phyloP scores from a whole-genome alignment of 2,113 vertebrate genomes.

The Neotragus pygmaeus region DNA sequence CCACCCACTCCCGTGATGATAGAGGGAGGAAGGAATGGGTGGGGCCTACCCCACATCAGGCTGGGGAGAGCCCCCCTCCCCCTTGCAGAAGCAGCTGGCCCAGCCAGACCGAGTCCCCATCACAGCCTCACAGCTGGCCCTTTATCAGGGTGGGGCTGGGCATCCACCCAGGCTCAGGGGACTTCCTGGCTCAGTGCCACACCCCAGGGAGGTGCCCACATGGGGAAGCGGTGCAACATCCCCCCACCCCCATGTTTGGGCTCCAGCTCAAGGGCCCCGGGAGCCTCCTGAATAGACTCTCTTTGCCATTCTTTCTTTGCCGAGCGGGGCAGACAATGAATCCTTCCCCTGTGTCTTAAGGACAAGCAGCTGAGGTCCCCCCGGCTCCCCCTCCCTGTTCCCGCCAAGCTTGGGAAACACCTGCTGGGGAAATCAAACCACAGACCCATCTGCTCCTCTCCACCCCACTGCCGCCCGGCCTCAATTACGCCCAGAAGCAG shows the following conservation, averaged over 20 bases:
- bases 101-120: constrained; percentile 17
- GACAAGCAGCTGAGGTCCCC: constrained; percentile 45
- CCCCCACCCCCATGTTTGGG: constrained; percentile 10
- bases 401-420: constrained; percentile 74
- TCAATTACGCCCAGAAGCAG: constrained; percentile 85
- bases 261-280: not conserved
- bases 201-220: constrained; percentile 53
- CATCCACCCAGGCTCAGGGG: constrained; percentile 53
- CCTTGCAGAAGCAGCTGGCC: constrained; percentile 39
- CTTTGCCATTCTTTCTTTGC: constrained; percentile 32
- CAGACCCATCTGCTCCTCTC: constrained; percentile 68
- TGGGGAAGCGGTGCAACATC: constrained; percentile 38
- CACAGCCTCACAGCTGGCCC: constrained; percentile 55
- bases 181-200: constrained; percentile 73
- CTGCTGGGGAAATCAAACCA: constrained; percentile 76
- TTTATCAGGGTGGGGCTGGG: constrained; percentile 61
- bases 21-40: constrained; percentile 19
- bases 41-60: constrained; percentile 43
- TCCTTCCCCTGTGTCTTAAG: constrained; percentile 55
- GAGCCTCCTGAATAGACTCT: not conserved
- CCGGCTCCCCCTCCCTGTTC: constrained; percentile 32
- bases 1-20: not conserved
- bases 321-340: constrained; percentile 43
- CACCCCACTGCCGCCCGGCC: constrained; percentile 75
- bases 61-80: not conserved